Conservation (phyloP, 2,113 vertebrate species). For the Mustelus asterias region DNA sequence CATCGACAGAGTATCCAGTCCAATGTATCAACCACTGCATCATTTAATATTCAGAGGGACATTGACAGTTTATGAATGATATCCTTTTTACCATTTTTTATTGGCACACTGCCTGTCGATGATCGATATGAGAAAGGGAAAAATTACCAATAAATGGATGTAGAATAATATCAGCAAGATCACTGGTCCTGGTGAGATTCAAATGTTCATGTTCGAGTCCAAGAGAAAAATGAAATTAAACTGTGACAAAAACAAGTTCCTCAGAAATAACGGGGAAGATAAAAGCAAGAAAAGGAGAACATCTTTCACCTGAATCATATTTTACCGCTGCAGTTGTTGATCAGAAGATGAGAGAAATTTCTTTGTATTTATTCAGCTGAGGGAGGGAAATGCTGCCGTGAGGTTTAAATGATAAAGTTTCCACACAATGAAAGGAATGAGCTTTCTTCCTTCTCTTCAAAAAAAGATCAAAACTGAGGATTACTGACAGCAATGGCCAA, state of each 20-base stretch:
- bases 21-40: background rate
- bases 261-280: background rate
- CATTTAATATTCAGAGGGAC: too few species aligned
- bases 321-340: background rate
- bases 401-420: background rate
- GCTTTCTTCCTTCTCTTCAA: background rate
- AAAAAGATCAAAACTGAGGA: background rate
- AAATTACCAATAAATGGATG: background rate
- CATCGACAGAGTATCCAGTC: background rate
- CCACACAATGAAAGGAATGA: background rate
- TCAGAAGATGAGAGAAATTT: background rate
- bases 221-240: background rate
- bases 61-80: too few species aligned
- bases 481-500: background rate
- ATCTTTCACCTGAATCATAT: background rate
- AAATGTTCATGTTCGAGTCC: background rate
- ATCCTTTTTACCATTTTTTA: too few species aligned
- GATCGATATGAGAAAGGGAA: background rate
- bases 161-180: background rate
- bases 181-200: background rate
- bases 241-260: background rate
- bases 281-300: background rate
- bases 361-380: background rate
- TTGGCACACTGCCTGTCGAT: too few species aligned
- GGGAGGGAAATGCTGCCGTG: background rate